phyloP scores from a whole-genome alignment of 2,888 invertebrate species.

The Ormia ochracea region DNA sequence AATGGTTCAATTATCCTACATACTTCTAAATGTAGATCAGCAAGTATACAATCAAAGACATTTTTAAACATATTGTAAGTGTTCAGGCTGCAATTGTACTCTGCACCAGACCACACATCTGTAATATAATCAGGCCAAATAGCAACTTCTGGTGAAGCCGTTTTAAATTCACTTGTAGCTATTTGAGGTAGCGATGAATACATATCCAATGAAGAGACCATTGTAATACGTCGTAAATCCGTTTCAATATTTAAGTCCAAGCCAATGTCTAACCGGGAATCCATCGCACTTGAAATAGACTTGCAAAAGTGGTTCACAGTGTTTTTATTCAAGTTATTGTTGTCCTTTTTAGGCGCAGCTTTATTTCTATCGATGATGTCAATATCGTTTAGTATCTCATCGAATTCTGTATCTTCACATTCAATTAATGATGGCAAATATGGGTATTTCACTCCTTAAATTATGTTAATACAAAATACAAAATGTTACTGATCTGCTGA shows the following conservation, averaged over 20 bases:
- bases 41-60: slow-evolving; percentile 84
- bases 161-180: slow-evolving; percentile 73
- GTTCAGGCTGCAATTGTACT: slow-evolving; percentile 77
- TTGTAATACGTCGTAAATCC: slow-evolving; percentile 83
- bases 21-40: slow-evolving; percentile 80
- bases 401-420: slow-evolving; percentile 89
- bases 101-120: slow-evolving; percentile 78
- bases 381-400: slow-evolving; percentile 85
- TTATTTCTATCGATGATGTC: slow-evolving; percentile 81
- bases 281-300: slow-evolving; percentile 83
- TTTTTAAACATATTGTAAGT: slow-evolving; percentile 81
- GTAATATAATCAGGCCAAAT: slow-evolving; percentile 77
- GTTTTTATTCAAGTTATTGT: slow-evolving; percentile 73
- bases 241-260: slow-evolving; percentile 88
- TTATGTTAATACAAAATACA: background rate
- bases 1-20: background rate
- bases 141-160: slow-evolving; percentile 72
- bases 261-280: slow-evolving; percentile 87
- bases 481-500: background rate
- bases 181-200: slow-evolving; percentile 76
- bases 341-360: slow-evolving; percentile 79
- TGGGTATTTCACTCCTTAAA: slow-evolving; percentile 70
- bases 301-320: slow-evolving; percentile 76
- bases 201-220: slow-evolving; percentile 79
- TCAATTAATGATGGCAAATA: slow-evolving; percentile 84